Evolutionary conservation across 2,888 invertebrate species (phyloP), one percentile per base, ranked within the genome.

Genomic region (Acanthosepion esculentum): DNA sequence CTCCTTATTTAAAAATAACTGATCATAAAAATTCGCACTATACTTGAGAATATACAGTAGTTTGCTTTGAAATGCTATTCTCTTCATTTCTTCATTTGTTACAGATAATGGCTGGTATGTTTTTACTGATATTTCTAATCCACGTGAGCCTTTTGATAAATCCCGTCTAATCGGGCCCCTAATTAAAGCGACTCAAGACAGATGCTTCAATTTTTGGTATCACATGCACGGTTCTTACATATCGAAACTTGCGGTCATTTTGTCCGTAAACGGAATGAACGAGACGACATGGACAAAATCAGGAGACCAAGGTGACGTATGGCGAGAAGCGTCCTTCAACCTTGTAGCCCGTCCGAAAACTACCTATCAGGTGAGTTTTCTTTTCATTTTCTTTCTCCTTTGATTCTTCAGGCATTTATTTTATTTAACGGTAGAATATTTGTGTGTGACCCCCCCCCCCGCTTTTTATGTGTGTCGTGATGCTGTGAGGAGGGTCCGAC

Each of bases 121-220:
- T 0, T 98, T 97, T 96, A 98, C 98, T 92, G 98, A 98, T 96
- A 98, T 98, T 0, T 97, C 98, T 8, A 98, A 98, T 95, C 98
- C 98, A 1, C 97, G 98, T 92, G 96, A 98, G 95, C 98, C 98
- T 1, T 98, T 98, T 6, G 98, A 98, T 96, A 97, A 97, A 91
- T 98, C 98, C 0, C 97, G 98, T 95, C 97, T 98, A 26, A 94
- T 96, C 33, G 96, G 96, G 94, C 96, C 96, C 2, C 33, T 94
- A n/a, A 96, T 97, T 55, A 94, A 91, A 29, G 96, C 95, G 94
- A 55, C 94, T 20, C 95, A 95, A 48, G 94, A 94, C 53, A 95
- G 96, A 94, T 97, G 97, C 94, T 95, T 97, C 48, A 96, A 95
- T 92, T 97, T 97, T 95, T 97, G 96, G 96, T 97, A 96, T 95